Evolutionary conservation across 2,797 vertebrate species (phyloP).

Genomic region (Xenentodon cancila): DNA sequence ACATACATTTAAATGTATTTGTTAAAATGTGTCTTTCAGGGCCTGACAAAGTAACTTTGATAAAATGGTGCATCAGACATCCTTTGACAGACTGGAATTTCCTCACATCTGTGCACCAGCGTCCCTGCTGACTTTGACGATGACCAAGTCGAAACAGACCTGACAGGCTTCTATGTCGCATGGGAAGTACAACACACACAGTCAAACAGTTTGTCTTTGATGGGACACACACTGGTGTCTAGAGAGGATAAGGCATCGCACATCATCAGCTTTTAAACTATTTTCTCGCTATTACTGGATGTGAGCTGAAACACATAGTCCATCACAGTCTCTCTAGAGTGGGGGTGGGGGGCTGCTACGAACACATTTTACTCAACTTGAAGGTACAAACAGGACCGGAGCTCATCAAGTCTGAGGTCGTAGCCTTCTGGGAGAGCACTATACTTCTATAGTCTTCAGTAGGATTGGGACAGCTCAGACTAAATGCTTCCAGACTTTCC

Average conservation of each 20-base stretch:
- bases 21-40: not conserved
- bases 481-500: conserved; percentile 75
- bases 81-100: conserved; percentile 27
- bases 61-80: conserved; percentile 1
- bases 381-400: conserved; percentile 49
- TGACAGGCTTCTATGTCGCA: conserved; percentile 17
- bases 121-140: not conserved
- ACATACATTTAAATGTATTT: not conserved
- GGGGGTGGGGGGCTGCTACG: conserved; percentile 19
- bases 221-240: not conserved
- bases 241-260: not conserved
- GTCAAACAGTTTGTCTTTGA: not conserved
- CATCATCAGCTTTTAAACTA: not conserved
- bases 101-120: conserved; percentile 32
- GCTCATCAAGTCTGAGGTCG: conserved; percentile 39
- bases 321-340: conserved; percentile 28
- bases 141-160: conserved; percentile 35
- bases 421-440: conserved; percentile 25
- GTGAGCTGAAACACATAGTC: conserved; percentile 29
- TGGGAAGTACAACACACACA: conserved; percentile 7
- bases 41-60: not conserved
- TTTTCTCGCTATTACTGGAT: conserved; percentile 23
- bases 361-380: conserved; percentile 46
- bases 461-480: conserved; percentile 34
- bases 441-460: conserved; percentile 23